Percentiles rank a stretch among this genome's conserved stretches.
phyloP scores from a whole-genome alignment of 2,797 vertebrate species.

The Crypturellus tataupa region DNA sequence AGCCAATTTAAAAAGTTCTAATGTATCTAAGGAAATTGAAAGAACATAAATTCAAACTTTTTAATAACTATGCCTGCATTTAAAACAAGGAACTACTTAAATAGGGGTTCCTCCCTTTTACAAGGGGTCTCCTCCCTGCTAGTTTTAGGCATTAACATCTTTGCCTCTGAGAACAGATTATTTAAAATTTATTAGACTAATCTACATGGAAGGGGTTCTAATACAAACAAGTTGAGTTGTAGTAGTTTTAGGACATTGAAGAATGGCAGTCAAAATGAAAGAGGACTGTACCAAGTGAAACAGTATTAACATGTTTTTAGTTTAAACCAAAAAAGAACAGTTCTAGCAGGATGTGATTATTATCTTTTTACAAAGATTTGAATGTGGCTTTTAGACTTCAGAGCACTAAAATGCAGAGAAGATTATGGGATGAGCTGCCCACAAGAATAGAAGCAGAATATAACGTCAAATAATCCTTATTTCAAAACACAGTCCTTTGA shows the following conservation, averaged over 20 bases:
- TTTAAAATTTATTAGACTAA: conserved; percentile 67
- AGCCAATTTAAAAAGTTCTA: conserved; percentile 11
- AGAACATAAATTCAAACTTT: conserved; percentile 60
- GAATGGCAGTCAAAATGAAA: conserved; percentile 43
- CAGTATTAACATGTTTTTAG: conserved; percentile 1
- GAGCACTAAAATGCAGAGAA: background rate
- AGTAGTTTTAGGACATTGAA: background rate
- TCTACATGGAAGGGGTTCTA: conserved; percentile 31
- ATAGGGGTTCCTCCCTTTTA: conserved; percentile 48
- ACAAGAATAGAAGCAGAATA: conserved; percentile 30
- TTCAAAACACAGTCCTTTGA: conserved; percentile 44
- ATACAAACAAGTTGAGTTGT: conserved; percentile 38
- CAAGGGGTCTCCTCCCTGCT: conserved; percentile 40
- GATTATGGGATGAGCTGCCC: background rate
- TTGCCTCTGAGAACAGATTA: conserved; percentile 58
- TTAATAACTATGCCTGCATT: conserved; percentile 48
- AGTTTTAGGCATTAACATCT: conserved; percentile 56
- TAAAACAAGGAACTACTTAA: conserved; percentile 57
- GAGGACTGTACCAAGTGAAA: background rate
- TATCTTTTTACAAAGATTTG: conserved; percentile 17
- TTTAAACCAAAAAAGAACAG: background rate
- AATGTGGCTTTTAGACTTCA: background rate
- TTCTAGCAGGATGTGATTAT: conserved; percentile 7
- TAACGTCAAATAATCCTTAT: conserved; percentile 28
- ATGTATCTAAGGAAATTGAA: conserved; percentile 35